A percentile compares a stretch with the other conserved stretches of the same genome.
Conservation (phyloP, 2,888 invertebrate genomes). For the Agonum fuliginosum region DNA sequence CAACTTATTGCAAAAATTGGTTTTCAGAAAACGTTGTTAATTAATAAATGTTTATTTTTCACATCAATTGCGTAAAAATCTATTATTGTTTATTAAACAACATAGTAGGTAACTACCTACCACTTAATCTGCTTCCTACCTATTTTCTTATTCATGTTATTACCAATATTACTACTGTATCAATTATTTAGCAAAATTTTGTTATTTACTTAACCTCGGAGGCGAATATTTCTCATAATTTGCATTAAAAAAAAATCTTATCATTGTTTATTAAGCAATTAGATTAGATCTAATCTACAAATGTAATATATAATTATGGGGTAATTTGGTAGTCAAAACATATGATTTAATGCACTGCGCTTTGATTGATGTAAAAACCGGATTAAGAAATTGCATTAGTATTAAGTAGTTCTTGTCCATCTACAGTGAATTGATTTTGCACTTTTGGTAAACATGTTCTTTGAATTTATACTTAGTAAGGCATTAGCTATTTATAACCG, state of each 20-base stretch:
- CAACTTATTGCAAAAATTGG: too few relatives aligned
- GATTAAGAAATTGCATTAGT: constrained; percentile 1
- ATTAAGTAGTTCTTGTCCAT: background rate
- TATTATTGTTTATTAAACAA: too few relatives aligned
- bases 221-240: background rate
- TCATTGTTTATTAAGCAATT: constrained; percentile 22
- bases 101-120: too few relatives aligned
- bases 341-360: constrained; percentile 21
- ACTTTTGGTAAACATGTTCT: constrained; percentile 28
- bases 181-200: too few relatives aligned
- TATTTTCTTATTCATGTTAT: too few relatives aligned
- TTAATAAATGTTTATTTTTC: too few relatives aligned
- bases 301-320: constrained; percentile 22
- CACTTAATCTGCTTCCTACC: too few relatives aligned
- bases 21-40: too few relatives aligned
- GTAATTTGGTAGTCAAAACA: constrained; percentile 38
- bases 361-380: constrained; percentile 27
- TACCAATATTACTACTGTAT: too few relatives aligned
- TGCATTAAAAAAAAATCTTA: background rate
- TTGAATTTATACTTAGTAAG: background rate
- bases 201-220: too few relatives aligned
- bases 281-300: background rate
- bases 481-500: background rate
- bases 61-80: too few relatives aligned
- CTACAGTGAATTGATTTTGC: constrained; percentile 1